Base-by-base conservation (phyloP, 2,888 invertebrate genomes). In the Cotesia congregata region DNA sequence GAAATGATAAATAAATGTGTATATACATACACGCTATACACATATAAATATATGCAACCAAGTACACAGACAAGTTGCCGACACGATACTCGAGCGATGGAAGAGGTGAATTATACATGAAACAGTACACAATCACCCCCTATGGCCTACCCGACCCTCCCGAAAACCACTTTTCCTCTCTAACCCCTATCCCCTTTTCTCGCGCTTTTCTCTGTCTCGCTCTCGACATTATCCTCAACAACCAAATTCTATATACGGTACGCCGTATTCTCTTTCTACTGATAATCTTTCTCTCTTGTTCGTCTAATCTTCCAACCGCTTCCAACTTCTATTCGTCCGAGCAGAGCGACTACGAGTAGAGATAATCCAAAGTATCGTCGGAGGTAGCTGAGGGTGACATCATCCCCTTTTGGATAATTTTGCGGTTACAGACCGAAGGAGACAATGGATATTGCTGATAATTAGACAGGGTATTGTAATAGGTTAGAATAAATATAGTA, bases 101-200 rank as follows among this genome's bases (percentile, higher is more conserved):
- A 50, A 50, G 7, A 17, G 67, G 77, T 87, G 85, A 87, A 87
- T 87, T 85, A 87, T 86, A 82, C 82, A 87, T 84, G 84, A 85
- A 83, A 84, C 83, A 83, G 84, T 85, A 86, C 85, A 87, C 87
- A 87, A 87, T 87, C 85, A 85, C 83, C 86, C 85, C 80, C 82
- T 78, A 64, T 80, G 80, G 76, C 76, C 75, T 74, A 76, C 77
- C 72, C 77, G 61, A 72, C 67, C 65, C 70, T 61, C 74, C 73
- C 75, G 50, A 76, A 75, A 76, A 72, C 77, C 76, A 41, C 77
- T 71, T 6, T 74, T 69, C 76, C 79, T 77, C 77, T 71, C 64
- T 72, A 72, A 71, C 69, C 65, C 60, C 61, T 67, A 75, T 72
- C 75, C 78, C 76, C 60, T 62, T 72, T 50, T 64, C 50, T 30